Conservation (phyloP, 2,888 invertebrate genomes). For the Pasiphila rectangulata region DNA sequence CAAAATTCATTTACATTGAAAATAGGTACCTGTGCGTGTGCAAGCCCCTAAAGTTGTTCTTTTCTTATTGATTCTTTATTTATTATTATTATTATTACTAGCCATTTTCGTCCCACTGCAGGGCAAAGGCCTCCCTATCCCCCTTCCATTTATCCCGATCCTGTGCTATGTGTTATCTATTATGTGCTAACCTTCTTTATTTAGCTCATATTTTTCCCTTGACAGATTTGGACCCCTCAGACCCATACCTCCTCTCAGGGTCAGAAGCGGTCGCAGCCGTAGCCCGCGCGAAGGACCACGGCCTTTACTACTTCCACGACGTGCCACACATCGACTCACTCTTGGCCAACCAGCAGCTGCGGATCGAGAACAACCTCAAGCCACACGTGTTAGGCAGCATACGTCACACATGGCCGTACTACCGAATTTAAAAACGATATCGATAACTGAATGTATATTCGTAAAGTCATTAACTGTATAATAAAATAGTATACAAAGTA, state of each 20-base stretch:
- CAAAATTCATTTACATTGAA: too few relatives aligned
- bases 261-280: conserved; percentile 80
- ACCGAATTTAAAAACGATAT: conserved; percentile 58
- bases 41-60: too few relatives aligned
- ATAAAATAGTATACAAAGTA: conserved; percentile 23
- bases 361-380: conserved; percentile 80
- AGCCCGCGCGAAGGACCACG: conserved; percentile 74
- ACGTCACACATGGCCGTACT: conserved; percentile 82
- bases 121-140: too few relatives aligned
- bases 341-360: conserved; percentile 80
- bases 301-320: conserved; percentile 82
- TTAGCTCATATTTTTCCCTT: conserved; percentile 10
- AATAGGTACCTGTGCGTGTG: too few relatives aligned
- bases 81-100: too few relatives aligned
- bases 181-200: too few relatives aligned
- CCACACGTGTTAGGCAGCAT: conserved; percentile 83
- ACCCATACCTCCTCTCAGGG: conserved; percentile 82
- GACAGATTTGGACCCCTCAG: conserved; percentile 52
- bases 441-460: conserved; percentile 41
- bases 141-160: too few relatives aligned
- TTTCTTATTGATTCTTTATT: too few relatives aligned
- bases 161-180: too few relatives aligned
- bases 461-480: conserved; percentile 43
- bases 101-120: too few relatives aligned
- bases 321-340: conserved; percentile 83